A percentile compares a stretch with the other conserved stretches of the same genome.
phyloP scores from a whole-genome alignment of 1,140 invertebrate species.

The Cherax quadricarinatus region DNA sequence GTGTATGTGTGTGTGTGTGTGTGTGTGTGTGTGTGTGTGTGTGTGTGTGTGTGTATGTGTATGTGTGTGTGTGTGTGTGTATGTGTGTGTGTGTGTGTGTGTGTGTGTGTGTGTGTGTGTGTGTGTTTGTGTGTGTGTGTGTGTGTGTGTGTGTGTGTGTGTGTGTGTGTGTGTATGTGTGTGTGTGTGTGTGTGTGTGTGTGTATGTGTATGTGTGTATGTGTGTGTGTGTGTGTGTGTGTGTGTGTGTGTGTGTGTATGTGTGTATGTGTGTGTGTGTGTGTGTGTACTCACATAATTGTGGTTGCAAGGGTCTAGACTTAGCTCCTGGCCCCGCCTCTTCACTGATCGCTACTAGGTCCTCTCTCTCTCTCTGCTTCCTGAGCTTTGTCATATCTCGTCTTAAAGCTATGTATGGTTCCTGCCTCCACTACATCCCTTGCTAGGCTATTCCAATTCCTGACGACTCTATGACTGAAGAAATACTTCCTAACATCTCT shows the following conservation, averaged over 20 bases:
- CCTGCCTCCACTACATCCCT: too few species aligned
- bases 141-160: slow-evolving; percentile 49
- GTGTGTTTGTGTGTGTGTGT: slow-evolving; percentile 43
- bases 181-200: slow-evolving; percentile 46
- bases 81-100: slow-evolving; percentile 44
- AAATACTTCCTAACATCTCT: too few species aligned
- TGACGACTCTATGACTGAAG: too few species aligned
- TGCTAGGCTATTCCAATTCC: too few species aligned
- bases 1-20: slow-evolving; percentile 44
- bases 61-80: slow-evolving; percentile 39
- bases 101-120: slow-evolving; percentile 46
- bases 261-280: slow-evolving; percentile 47
- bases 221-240: slow-evolving; percentile 44
- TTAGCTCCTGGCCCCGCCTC: too few species aligned
- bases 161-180: slow-evolving; percentile 45
- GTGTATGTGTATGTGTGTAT: slow-evolving; percentile 44
- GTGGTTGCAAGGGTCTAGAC: too few species aligned
- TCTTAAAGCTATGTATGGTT: too few species aligned
- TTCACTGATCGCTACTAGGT: too few species aligned
- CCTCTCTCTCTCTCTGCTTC: too few species aligned
- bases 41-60: slow-evolving; percentile 29
- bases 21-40: slow-evolving; percentile 45
- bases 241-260: slow-evolving; percentile 46
- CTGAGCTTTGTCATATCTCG: too few species aligned
- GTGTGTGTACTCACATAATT: too few species aligned